phyloP scores from a whole-genome alignment of 2,888 invertebrate species.

The Cartodere bifasciata region DNA sequence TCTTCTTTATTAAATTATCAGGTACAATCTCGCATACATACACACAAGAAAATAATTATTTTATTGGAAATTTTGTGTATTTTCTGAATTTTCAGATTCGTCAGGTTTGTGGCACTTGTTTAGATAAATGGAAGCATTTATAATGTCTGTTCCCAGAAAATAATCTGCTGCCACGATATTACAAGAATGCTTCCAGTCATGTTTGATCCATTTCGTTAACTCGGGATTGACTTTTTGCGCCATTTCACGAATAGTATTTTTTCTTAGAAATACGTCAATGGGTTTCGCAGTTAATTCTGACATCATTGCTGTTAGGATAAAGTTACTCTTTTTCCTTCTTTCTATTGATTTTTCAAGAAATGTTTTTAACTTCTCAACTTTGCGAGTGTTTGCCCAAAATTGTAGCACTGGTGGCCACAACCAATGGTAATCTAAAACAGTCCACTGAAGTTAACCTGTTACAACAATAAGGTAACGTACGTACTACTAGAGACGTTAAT shows the following conservation, averaged over 20 bases:
- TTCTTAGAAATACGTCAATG: conserved; percentile 45
- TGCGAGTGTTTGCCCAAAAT: conserved; percentile 54
- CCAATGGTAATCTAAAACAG: conserved; percentile 29
- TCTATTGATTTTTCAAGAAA: conserved; percentile 35
- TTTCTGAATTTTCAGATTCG: no score
- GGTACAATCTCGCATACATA: no score
- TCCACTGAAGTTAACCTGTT: no score
- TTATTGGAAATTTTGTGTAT: no score
- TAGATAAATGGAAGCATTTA: conserved; percentile 48
- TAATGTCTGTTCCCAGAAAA: conserved; percentile 56
- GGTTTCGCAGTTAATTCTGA: conserved; percentile 59
- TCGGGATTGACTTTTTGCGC: conserved; percentile 57
- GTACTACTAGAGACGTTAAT: conserved; percentile 36
- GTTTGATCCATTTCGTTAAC: conserved; percentile 52
- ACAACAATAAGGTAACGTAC: conserved; percentile 6
- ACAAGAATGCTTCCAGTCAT: conserved; percentile 51
- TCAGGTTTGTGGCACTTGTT: no score
- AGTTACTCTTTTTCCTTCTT: conserved; percentile 33
- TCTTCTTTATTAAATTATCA: no score
- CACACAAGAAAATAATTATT: no score
- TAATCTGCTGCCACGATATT: conserved; percentile 66
- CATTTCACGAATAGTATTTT: conserved; percentile 49
- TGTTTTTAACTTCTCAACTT: conserved; percentile 37
- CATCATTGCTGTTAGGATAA: conserved; percentile 53
- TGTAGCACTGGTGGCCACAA: conserved; percentile 48